phyloP scores from a whole-genome alignment of 2,888 invertebrate species.

The Cacoxenus indagator region DNA sequence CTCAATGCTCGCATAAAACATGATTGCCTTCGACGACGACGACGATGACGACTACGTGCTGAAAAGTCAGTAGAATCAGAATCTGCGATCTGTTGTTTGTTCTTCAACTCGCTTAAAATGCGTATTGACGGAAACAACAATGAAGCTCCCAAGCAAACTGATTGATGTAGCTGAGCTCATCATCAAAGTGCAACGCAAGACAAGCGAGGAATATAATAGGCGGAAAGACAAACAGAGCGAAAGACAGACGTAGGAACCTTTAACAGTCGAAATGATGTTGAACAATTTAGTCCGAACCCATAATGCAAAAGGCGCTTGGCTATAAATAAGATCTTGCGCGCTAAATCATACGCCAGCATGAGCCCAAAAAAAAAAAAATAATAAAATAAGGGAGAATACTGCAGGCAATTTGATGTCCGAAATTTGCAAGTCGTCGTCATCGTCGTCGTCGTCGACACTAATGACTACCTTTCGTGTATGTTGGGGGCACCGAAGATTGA shows the following conservation, averaged over 20 bases:
- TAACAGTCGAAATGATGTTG: neutral
- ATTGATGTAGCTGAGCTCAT: slow-evolving; percentile 18
- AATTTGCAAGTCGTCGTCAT: neutral
- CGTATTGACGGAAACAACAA: neutral
- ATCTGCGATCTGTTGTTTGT: neutral
- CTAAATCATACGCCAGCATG: neutral
- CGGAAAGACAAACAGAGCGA: neutral
- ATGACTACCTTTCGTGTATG: neutral
- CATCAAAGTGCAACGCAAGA: slow-evolving; percentile 8
- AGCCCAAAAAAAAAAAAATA: neutral
- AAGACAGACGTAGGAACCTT: no score
- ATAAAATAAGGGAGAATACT: no score
- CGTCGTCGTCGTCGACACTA: neutral
- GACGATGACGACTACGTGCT: no score
- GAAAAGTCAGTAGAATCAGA: neutral
- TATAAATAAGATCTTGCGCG: neutral
- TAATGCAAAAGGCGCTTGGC: neutral
- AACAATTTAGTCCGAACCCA: no score
- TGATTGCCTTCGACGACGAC: no score
- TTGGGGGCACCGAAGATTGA: slow-evolving; percentile 12
- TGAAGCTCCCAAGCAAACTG: slow-evolving; percentile 15
- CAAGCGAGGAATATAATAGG: neutral
- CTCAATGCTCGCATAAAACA: no score
- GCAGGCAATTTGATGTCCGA: neutral
- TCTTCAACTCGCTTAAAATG: neutral